A percentile compares a stretch with the other conserved stretches of the same genome.
phyloP scores from a whole-genome alignment of 1,140 invertebrate genomes.

The Archivesica marissinica region DNA sequence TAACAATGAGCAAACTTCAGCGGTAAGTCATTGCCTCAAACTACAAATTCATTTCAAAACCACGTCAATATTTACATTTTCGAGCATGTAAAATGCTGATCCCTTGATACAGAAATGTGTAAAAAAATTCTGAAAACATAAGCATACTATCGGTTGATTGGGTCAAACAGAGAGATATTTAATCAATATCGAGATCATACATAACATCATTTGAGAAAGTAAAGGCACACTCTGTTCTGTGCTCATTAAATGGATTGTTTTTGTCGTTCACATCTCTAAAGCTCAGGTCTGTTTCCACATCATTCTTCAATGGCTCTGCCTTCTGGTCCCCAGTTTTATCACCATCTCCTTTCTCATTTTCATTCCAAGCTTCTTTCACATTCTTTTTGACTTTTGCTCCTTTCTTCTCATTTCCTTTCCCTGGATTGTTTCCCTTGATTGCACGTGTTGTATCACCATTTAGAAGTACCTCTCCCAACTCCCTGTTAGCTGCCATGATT shows the following conservation, averaged over 20 bases:
- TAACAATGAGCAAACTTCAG: too few relatives aligned
- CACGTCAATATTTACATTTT: not conserved
- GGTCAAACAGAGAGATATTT: not conserved
- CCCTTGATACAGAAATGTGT: too few relatives aligned
- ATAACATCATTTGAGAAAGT: constrained; percentile 77
- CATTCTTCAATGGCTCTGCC: constrained; percentile 29
- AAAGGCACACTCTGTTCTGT: constrained; percentile 78
- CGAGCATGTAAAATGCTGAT: not conserved
- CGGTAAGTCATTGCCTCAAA: not conserved
- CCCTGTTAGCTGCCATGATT: not conserved
- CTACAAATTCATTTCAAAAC: not conserved
- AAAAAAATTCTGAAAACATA: too few relatives aligned
- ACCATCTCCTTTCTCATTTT: constrained; percentile 28
- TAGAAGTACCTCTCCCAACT: constrained; percentile 15
- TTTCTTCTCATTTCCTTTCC: constrained; percentile 23
- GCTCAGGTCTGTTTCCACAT: constrained; percentile 71
- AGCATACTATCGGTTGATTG: too few relatives aligned
- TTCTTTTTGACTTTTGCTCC: constrained; percentile 37
- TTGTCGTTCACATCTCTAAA: constrained; percentile 69
- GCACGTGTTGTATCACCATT: constrained; percentile 32
- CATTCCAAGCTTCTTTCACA: constrained; percentile 23
- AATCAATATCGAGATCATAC: constrained; percentile 65
- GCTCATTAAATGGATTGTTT: constrained; percentile 64
- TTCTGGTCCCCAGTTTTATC: not conserved
- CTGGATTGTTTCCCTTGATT: constrained; percentile 29